Evolutionary conservation across 2,797 vertebrate genomes (phyloP).

Genomic region (Onychomys torridus): DNA sequence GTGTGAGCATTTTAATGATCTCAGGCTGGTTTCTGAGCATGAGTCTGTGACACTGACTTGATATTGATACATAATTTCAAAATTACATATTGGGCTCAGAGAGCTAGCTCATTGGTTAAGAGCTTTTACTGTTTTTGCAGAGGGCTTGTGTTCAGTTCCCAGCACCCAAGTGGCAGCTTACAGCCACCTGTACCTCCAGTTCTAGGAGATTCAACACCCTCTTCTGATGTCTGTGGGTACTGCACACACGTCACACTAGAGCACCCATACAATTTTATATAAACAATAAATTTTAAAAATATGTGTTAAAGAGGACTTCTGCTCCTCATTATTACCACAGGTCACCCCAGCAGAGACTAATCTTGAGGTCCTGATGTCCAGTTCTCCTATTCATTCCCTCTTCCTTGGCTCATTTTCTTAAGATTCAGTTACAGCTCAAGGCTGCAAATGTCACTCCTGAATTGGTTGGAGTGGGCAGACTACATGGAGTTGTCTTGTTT

Average conservation of each 20-base stretch:
- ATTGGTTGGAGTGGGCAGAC: background rate
- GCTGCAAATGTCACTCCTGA: background rate
- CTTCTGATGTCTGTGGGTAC: background rate
- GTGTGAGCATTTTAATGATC: background rate
- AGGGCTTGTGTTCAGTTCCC: background rate
- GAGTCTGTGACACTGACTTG: background rate
- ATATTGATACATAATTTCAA: background rate
- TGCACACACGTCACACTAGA: background rate
- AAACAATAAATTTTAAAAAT: background rate
- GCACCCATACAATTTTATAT: background rate
- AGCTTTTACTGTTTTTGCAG: background rate
- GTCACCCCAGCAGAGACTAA: background rate
- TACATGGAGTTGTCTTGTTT: background rate
- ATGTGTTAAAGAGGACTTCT: background rate
- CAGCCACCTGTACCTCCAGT: background rate
- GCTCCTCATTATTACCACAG: background rate
- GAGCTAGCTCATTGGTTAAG: background rate
- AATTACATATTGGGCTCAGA: background rate
- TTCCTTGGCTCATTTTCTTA: background rate
- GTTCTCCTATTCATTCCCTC: background rate
- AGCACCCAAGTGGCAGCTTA: background rate
- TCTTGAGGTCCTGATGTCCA: background rate
- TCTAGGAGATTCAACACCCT: background rate
- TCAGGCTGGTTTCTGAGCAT: background rate
- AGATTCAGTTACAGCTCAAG: background rate